Evolutionary conservation across 1,140 invertebrate species (phyloP).

Genomic region (Drosophila kepulauana): DNA sequence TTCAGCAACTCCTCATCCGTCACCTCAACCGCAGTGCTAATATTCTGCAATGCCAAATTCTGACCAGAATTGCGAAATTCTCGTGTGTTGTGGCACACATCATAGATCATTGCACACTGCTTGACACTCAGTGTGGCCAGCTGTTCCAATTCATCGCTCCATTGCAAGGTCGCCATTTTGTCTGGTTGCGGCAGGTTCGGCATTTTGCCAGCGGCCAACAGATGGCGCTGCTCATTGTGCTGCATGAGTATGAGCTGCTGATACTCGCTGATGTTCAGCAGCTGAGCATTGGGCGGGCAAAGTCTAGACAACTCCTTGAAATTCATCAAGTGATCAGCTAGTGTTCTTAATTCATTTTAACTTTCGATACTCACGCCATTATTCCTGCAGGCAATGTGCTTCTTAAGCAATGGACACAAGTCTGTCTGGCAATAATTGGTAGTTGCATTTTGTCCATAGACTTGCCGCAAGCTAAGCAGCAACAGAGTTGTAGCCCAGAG

Average conservation of each 20-base stretch:
- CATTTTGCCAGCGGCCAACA: slow-evolving; percentile 53
- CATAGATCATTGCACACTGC: slow-evolving; percentile 48
- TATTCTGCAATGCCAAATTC: slow-evolving; percentile 45
- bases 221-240: slow-evolving; percentile 58
- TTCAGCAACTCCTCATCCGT: slow-evolving; percentile 44
- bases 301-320: slow-evolving; percentile 31
- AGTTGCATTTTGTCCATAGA: neutral
- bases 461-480: slow-evolving; percentile 25
- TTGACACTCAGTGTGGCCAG: slow-evolving; percentile 60
- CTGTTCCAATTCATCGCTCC: slow-evolving; percentile 51
- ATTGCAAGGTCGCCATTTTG: slow-evolving; percentile 64
- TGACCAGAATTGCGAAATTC: slow-evolving; percentile 59
- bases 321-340: neutral
- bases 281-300: slow-evolving; percentile 31
- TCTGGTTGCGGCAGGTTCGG: slow-evolving; percentile 41
- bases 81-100: slow-evolving; percentile 61
- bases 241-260: slow-evolving; percentile 46
- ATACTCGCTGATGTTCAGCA: slow-evolving; percentile 46
- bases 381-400: slow-evolving; percentile 63
- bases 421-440: slow-evolving; percentile 53
- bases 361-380: slow-evolving; percentile 54
- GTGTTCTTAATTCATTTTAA: neutral
- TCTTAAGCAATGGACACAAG: slow-evolving; percentile 45
- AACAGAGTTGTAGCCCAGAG: slow-evolving; percentile 7
- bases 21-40: slow-evolving; percentile 13